Base-by-base conservation (phyloP, 1,140 invertebrate species). In the Aphidius ervi region DNA sequence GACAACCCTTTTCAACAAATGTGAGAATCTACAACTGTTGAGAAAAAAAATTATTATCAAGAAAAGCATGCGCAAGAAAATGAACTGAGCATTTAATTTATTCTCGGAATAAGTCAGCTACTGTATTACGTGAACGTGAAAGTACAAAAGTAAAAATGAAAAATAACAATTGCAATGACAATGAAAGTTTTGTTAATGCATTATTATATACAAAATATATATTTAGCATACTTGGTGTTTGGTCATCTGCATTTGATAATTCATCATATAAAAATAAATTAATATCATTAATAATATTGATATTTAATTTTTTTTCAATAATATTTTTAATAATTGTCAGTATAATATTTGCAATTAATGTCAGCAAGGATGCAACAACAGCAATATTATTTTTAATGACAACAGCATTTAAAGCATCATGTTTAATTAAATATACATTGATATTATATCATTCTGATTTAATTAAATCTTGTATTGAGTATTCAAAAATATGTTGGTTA, bases 401-500 rank as follows among this genome's bases (percentile, higher is more conserved):
- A 4, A 16, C 61, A 4, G 50, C n/a, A 43, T 62, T 49, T 41
- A 9, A 20, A 45, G 9, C 47, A 16, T 43, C 50, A 4, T 59
- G 46, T 59, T 10, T 61, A 3, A 6, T 59, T 0, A 65, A 65
- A 54, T 56, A 63, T 46, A 23, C 48, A 10, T 43, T 58, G 4
- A 43, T 65, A 8, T 31, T 63, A 3, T 46, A 54, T 20, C 50
- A 40, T 23, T 9, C 37, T 9, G 40, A 61, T 40, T 48, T 54
- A 5, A 55, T 63, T 9, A 63, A 58, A 52, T 7, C 5, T 37
- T 72, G 70, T 16, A 53, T 73, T 5, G 4, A 58, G 0, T 57
- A 65, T 3, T 63, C 72, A 3, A 49, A 67, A 3, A 48, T 8
- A 0, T 68, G 73, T 40, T 72, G 71, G 71, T 42, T 46, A 39